These are phyloP conservation scores for Julus scandinavius DNA, from an alignment of 2,888 invertebrate genomes.

Conservation along the genomic window DNA sequence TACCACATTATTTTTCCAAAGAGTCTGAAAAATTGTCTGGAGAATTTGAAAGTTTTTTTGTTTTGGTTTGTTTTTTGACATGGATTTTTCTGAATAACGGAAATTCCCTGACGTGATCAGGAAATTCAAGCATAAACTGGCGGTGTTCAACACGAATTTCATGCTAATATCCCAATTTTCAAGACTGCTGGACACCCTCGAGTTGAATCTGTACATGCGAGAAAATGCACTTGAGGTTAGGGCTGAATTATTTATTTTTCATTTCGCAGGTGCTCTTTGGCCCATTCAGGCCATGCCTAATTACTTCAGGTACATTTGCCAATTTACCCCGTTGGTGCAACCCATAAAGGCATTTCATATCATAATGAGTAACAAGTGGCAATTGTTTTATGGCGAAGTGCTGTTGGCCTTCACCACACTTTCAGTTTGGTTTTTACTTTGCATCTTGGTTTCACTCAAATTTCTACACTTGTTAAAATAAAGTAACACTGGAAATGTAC, in stretches of 20 bases:
- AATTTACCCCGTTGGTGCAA: background rate
- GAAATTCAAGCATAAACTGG: no score
- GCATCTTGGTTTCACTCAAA: background rate
- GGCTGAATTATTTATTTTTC: background rate
- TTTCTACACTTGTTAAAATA: background rate
- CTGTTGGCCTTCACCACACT: background rate
- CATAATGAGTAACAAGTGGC: background rate
- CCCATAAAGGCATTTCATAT: background rate
- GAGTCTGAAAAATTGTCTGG: no score
- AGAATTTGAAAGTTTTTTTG: no score
- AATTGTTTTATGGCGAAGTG: background rate
- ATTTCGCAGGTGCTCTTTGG: background rate
- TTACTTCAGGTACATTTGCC: background rate
- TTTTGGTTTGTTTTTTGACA: no score
- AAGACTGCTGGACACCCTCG: no score
- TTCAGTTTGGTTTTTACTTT: background rate
- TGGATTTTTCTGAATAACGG: no score
- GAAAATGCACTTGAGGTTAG: no score
- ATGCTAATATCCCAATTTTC: no score
- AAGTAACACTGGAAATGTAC: background rate
- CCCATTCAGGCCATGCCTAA: background rate
- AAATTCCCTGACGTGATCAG: no score
- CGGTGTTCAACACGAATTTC: no score
- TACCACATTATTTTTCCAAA: no score
- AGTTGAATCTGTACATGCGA: no score